Base-by-base conservation (phyloP, 2,113 vertebrate genomes). In the Leptocoma aspasia region DNA sequence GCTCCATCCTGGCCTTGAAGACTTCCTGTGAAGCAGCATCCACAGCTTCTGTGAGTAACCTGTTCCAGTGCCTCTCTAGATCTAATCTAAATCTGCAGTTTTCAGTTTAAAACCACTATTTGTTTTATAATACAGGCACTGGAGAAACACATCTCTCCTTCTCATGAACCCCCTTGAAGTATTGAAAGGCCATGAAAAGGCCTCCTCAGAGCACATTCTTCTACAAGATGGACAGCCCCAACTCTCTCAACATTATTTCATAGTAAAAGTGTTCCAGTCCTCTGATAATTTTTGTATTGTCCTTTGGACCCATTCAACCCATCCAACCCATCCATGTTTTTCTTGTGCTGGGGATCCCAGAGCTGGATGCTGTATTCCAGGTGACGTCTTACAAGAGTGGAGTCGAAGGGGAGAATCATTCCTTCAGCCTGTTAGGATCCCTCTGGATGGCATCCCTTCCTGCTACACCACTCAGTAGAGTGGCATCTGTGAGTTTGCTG, bases 381-480 rank as follows among this genome's bases (percentile, higher is more conserved):
- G 7, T 10, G 6, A 4, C 3, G 1, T 47, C 26, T 49, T 30
- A 37, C 26, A 27, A 56, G n/a, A 49, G 31, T 15, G 4, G 10
- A 63, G 18, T 19, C 17, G 63, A 56, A 31, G 12, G 4, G 2
- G 26, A 27, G 7, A 33, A 56, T 7, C 10, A 44, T 10, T 50
- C 26, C 10, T 47, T 49, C 18, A 23, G 10, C 7, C 18, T 56
- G n/a, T 31, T 45, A 47, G 8, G 21, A 21, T 47, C 17, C n/a
- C 45, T 76, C 21, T 41, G 22, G 6, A 69, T 23, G 26, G 7
- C 14, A 42, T 61, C 24, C 2, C 13, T 44, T 83, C 27, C 6
- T 8, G 10, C 12, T 42, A 15, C 22, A 12, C 9, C 13, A 37
- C 27, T 63, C 11, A 49, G 2, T 4, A 27, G 7, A 0, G 18